A percentile compares a stretch with the other conserved stretches of the same genome.
Evolutionary conservation across 1,140 invertebrate species (phyloP).

Genomic region (Cydia amplana): DNA sequence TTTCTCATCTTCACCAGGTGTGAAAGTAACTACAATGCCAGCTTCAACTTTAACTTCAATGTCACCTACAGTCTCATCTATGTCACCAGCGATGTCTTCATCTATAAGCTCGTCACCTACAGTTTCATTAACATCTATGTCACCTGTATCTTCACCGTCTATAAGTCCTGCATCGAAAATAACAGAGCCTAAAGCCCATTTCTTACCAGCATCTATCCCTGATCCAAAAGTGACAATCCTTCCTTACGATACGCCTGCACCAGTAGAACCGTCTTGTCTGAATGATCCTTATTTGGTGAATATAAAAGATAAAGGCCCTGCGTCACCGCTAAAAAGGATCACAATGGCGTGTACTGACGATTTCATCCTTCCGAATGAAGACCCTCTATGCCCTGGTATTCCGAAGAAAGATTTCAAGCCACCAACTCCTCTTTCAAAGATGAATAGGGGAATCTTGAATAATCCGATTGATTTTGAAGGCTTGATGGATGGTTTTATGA

Average conservation of each 20-base stretch:
- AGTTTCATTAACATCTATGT: not conserved
- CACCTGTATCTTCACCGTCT: not conserved
- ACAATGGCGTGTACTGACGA: slow-evolving; percentile 2
- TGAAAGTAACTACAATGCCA: slow-evolving; percentile 9
- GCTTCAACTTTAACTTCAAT: not conserved
- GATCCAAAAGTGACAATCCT: slow-evolving; percentile 24
- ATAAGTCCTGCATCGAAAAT: not conserved
- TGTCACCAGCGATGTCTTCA: not conserved
- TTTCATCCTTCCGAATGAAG: not conserved
- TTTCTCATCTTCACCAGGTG: not conserved
- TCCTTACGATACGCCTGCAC: not conserved
- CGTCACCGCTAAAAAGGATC: not conserved
- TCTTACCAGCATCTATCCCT: not conserved
- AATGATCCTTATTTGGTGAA: not conserved
- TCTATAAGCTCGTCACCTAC: not conserved
- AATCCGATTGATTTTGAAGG: slow-evolving; percentile 17
- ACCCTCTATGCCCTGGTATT: slow-evolving; percentile 1
- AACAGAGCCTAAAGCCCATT: slow-evolving; percentile 4
- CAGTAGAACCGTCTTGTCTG: not conserved
- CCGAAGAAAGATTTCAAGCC: not conserved
- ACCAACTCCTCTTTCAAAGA: not conserved
- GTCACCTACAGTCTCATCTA: not conserved
- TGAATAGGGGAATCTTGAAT: not conserved
- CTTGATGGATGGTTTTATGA: slow-evolving; percentile 18
- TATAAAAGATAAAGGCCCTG: not conserved